These are phyloP conservation scores for Crocallis elinguaria DNA, from an alignment of 2,888 invertebrate genomes.

Conservation along the genomic window DNA sequence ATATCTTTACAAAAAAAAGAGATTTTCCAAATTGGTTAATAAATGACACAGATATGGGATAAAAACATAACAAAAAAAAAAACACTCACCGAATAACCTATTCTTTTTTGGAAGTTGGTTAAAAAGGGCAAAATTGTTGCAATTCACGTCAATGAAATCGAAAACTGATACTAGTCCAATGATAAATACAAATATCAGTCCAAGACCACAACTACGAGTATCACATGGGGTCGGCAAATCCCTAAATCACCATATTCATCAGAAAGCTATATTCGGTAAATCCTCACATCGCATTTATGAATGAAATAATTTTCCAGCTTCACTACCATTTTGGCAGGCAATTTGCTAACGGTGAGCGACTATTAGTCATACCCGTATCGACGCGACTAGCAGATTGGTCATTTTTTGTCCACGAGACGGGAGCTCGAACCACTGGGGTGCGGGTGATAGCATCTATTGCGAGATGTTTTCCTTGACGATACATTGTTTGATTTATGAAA, in stretches of 20 bases:
- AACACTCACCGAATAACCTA: not conserved
- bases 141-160: conserved; percentile 15
- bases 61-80: not conserved
- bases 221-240: conserved; percentile 64
- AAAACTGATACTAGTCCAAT: conserved; percentile 34
- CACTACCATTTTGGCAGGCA: conserved; percentile 73
- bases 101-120: not conserved
- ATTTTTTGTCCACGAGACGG: conserved; percentile 71
- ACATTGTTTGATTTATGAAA: conserved; percentile 16
- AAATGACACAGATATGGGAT: too few relatives aligned
- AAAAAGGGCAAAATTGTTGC: not conserved
- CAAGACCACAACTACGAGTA: conserved; percentile 33
- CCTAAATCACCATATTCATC: conserved; percentile 68
- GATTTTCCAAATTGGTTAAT: too few relatives aligned
- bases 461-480: conserved; percentile 34
- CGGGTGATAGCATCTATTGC: conserved; percentile 52
- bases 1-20: too few relatives aligned
- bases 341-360: conserved; percentile 73
- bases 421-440: conserved; percentile 63
- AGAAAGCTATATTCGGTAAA: conserved; percentile 65
- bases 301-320: conserved; percentile 83
- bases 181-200: conserved; percentile 62
- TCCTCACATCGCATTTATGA: conserved; percentile 76
- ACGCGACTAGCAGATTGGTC: conserved; percentile 71
- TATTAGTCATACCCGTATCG: conserved; percentile 80